Conservation (phyloP, 2,797 vertebrate species). For the Poecilia gillii region DNA sequence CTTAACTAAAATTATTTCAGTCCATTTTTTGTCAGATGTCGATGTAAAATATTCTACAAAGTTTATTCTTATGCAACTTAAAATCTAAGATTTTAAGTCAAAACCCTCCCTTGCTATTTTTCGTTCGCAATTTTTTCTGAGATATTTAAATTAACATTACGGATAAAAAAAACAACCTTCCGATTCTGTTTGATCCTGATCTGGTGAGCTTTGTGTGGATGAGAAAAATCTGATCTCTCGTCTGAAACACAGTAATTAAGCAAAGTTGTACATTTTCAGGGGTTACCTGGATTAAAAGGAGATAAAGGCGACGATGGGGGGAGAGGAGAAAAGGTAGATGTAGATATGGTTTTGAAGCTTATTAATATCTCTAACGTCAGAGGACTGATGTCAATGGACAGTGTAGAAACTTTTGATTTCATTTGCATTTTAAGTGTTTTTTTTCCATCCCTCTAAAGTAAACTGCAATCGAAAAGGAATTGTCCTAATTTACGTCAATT, state of each 20-base stretch:
- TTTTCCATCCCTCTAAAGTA: neutral
- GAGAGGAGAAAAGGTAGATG: conserved; percentile 99
- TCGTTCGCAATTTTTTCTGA: conserved; percentile 6
- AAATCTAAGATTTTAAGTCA: neutral
- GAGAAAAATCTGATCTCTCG: neutral
- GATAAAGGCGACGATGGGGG: conserved; percentile 98
- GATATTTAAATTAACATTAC: neutral
- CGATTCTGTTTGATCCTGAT: conserved; percentile 1
- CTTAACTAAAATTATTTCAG: neutral
- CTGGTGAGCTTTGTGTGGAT: conserved; percentile 11
- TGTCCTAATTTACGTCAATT: neutral
- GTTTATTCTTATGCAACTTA: neutral
- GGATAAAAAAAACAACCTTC: conserved; percentile 1
- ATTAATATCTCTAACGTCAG: conserved; percentile 42
- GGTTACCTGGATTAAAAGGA: conserved; percentile 95
- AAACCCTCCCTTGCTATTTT: neutral
- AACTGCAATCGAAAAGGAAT: neutral
- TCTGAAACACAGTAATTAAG: conserved; percentile 58
- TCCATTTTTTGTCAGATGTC: neutral
- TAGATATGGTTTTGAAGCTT: conserved; percentile 61
- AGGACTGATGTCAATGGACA: conserved; percentile 86
- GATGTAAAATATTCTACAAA: neutral
- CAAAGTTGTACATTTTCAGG: conserved; percentile 89
- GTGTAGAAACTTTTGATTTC: conserved; percentile 10
- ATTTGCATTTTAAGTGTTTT: neutral